Evolutionary conservation across 1,140 invertebrate genomes (phyloP).

Genomic region (Prorops nasuta): DNA sequence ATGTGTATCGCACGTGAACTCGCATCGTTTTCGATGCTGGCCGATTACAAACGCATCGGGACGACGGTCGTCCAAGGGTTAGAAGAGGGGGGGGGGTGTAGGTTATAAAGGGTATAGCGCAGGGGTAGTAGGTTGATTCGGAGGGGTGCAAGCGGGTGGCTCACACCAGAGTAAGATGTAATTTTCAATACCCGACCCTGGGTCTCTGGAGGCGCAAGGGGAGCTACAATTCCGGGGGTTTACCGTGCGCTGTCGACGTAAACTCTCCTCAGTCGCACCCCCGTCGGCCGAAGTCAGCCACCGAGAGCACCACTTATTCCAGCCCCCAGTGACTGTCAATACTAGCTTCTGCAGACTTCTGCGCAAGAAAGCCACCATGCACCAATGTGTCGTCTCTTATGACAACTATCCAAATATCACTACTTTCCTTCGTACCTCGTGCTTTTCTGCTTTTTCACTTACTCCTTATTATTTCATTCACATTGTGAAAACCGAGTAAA

Average conservation of each 20-base stretch:
- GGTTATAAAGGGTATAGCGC: background rate
- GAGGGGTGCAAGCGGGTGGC: slow-evolving; percentile 14
- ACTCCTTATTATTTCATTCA: too few relatives aligned
- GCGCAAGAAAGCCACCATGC: too few relatives aligned
- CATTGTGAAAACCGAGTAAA: too few relatives aligned
- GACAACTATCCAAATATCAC: too few relatives aligned
- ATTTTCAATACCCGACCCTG: slow-evolving; percentile 49
- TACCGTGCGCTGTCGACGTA: slow-evolving; percentile 53
- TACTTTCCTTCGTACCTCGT: background rate
- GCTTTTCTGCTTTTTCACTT: background rate
- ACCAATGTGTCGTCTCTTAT: too few relatives aligned
- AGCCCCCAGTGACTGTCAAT: slow-evolving; percentile 41
- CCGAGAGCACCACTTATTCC: slow-evolving; percentile 43
- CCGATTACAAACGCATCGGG: slow-evolving; percentile 38
- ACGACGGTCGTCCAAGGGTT: slow-evolving; percentile 11
- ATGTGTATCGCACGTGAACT: background rate
- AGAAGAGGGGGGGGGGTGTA: slow-evolving; percentile 1
- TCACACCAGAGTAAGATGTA: slow-evolving; percentile 48
- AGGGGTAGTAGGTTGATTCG: background rate
- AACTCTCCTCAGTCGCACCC: slow-evolving; percentile 51
- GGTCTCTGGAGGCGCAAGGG: slow-evolving; percentile 47
- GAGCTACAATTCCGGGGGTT: slow-evolving; percentile 50
- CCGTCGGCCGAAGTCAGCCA: slow-evolving; percentile 39
- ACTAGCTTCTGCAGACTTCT: slow-evolving; percentile 24
- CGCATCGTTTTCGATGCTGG: background rate